Percentiles rank a stretch among this genome's conserved stretches.
Evolutionary conservation across 2,888 invertebrate species (phyloP).

Genomic region (Caenorhabditis angaria): DNA sequence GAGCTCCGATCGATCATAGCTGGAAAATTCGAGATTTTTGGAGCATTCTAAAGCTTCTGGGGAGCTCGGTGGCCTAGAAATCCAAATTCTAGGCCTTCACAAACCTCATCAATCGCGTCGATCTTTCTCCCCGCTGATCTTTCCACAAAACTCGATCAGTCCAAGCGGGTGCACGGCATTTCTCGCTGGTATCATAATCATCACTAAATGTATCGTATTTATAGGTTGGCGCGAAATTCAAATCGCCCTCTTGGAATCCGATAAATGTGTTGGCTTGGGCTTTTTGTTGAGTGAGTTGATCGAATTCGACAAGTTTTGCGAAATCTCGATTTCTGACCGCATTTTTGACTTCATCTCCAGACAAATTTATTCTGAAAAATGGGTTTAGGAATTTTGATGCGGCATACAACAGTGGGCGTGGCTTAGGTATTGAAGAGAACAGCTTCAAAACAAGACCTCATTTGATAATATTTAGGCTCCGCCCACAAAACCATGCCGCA

Average conservation of each 20-base stretch:
- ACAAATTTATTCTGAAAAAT: constrained; percentile 40
- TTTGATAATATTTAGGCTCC: too few relatives aligned
- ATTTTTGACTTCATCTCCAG: constrained; percentile 79
- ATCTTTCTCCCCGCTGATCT: constrained; percentile 45
- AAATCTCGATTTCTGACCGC: constrained; percentile 82
- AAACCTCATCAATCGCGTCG: constrained; percentile 32
- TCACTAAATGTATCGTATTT: constrained; percentile 98
- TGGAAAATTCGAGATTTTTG: constrained; percentile 74
- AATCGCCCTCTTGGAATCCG: constrained; percentile 89
- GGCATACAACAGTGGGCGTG: too few relatives aligned
- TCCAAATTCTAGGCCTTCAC: neutral
- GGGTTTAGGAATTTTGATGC: neutral
- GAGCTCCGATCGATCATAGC: constrained; percentile 91
- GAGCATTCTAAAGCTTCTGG: too few relatives aligned
- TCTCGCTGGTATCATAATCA: constrained; percentile 98
- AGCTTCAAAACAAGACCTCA: too few relatives aligned
- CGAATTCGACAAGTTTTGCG: constrained; percentile 82
- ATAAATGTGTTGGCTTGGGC: constrained; percentile 80
- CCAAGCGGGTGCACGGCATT: constrained; percentile 86
- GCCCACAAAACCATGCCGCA: too few relatives aligned
- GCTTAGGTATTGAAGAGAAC: too few relatives aligned
- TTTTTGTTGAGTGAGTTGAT: constrained; percentile 82
- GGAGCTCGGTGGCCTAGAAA: neutral
- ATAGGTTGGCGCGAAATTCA: constrained; percentile 93
- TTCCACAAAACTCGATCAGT: constrained; percentile 97